Base-by-base conservation (phyloP, 2,113 vertebrate species). In the Shinisaurus crocodilurus region DNA sequence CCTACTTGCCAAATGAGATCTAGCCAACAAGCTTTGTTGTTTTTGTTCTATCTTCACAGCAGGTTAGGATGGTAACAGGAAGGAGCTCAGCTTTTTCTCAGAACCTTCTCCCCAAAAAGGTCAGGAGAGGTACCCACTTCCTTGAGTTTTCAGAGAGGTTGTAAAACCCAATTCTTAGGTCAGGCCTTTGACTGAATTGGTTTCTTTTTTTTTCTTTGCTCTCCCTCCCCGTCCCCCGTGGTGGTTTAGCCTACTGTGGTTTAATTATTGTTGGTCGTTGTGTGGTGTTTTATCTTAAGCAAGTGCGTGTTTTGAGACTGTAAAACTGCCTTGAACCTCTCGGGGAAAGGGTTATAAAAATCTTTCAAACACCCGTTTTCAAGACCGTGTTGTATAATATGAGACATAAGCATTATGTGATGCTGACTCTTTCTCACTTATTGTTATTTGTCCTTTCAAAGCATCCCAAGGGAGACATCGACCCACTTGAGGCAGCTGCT, bases 401-500 rank as follows among this genome's bases (percentile, higher is more conserved):
- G 9, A 37, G 48, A 7, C 13, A 29, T 2, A 4, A 23, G 7
- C 25, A 16, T 69, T 48, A 1, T 43, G 9, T 43, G 29, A 27
- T 2, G 0, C 34, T 65, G 10, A 50, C 8, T 6, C 37, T 37
- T 65, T 48, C 15, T 27, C 43, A 29, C 67, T 7, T 32, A 1
- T 79, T 48, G 6, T 20, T 5, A 8, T 8, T 65, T 18, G 85
- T 83, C 20, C 23, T 76, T 89, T 84, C 50, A 15, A 67, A 99
- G 99, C 94, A 98, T 99, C 96, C 99, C 99, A 29, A 97, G 98
- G 87, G 99, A 99, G 96, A 99, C 99, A 0, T 99, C 99, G 0
- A 94, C 96, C 82, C 97, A 98, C 29, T 96, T 99, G 82, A 97
- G 98, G 86, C 98, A 99, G 90, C 97, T 99, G 69, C 97, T 99